A percentile compares a stretch with the other conserved stretches of the same genome.
Evolutionary conservation across 1,140 invertebrate genomes (phyloP).

Genomic region (Rhyacophila brunnea): DNA sequence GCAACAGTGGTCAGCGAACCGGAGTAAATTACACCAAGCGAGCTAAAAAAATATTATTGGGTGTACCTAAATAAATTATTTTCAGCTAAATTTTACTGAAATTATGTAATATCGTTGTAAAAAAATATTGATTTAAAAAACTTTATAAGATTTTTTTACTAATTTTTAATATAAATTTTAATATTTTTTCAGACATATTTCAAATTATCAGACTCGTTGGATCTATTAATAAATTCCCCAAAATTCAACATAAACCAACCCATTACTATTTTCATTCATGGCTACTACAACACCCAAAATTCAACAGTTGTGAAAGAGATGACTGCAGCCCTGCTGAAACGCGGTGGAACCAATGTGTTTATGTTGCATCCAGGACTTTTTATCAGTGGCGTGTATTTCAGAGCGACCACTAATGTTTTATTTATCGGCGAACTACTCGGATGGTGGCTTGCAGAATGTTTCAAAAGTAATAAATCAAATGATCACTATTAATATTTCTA

Average conservation of each 20-base stretch:
- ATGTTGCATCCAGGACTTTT: not conserved
- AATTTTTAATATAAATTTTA: not conserved
- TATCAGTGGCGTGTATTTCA: conserved; percentile 7
- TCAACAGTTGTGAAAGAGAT: not conserved
- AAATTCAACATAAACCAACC: not conserved
- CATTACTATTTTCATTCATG: not conserved
- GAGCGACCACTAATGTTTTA: not conserved
- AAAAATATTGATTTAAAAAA: too few relatives aligned
- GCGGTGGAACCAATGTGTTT: conserved; percentile 11
- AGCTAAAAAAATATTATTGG: too few relatives aligned
- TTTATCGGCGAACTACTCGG: conserved; percentile 10
- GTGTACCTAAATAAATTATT: too few relatives aligned
- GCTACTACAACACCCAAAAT: not conserved
- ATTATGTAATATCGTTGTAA: too few relatives aligned
- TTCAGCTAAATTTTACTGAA: too few relatives aligned
- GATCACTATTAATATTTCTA: not conserved
- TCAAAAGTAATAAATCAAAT: conserved; percentile 33
- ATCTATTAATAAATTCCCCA: not conserved
- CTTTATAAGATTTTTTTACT: too few relatives aligned
- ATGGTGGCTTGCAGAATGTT: not conserved
- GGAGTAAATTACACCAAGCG: too few relatives aligned
- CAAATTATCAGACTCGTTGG: not conserved
- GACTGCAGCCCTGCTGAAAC: not conserved
- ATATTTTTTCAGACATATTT: not conserved
- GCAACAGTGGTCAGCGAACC: too few relatives aligned